Base-by-base conservation (phyloP, 2,797 vertebrate species). In the Ctenochaetus hawaiiensis region DNA sequence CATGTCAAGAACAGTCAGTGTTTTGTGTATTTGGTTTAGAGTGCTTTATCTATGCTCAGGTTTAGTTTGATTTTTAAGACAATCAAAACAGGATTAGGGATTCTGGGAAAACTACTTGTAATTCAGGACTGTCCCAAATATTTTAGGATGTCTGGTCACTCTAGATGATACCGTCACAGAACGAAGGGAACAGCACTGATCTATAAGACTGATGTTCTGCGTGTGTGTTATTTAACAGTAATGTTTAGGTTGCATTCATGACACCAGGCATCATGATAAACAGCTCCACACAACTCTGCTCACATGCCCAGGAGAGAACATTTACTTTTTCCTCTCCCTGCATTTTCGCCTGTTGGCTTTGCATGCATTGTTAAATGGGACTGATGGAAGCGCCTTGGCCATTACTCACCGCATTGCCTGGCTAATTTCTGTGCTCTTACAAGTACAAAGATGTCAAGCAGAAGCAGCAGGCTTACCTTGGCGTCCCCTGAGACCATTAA, bases 361-460 rank as follows among this genome's bases (percentile, higher is more conserved):
- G 93, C 93, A 94, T 93, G 93, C 94, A 92, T 94, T 93, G 95
- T 96, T 95, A 94, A 94, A 93, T 93, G 93, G 94, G 93, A 94
- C 91, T 93, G 94, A 95, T 94, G 91, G 91, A 93, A 89, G 89
- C 58, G 59, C 77, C 87, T 76, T 84, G 89, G 86, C 91, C 94
- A 94, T 95, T 95, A 94, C 91, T 95, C 93, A 94, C 90, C 16
- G 81, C 90, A 88, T 94, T 93, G 91, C 92, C 87, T 92, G 93
- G 93, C 93, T 96, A 95, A 95, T 96, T 95, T 95, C 93, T 93
- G 91, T 94, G 92, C 93, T 95, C 95, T 95, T 94, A 95, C 95
- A 94, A 94, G 94, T 94, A 94, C 94, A 94, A 92, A 95, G 95
- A 95, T 94, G 95, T 95, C 94, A 95, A 93, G 91, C 91, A 78